Percentiles rank a stretch among this genome's conserved stretches.
Conservation (phyloP, 2,888 invertebrate genomes). For the Dolichomitus sp. region DNA sequence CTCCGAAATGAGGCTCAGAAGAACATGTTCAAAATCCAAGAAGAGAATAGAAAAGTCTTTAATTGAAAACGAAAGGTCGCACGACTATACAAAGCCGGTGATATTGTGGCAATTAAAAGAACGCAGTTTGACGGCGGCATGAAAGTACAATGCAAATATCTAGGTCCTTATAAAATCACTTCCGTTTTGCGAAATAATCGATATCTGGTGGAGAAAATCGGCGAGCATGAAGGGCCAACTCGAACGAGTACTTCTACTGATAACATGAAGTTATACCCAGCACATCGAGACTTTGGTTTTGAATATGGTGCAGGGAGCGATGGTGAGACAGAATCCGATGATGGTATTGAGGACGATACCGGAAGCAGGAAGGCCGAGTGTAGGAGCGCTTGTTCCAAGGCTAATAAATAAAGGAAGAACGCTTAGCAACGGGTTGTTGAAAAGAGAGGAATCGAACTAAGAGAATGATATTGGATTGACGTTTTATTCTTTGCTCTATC, state of each 20-base stretch:
- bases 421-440: no score
- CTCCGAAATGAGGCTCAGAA: constrained; percentile 38
- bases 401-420: no score
- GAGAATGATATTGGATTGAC: no score
- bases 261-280: background rate
- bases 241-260: background rate
- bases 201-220: background rate
- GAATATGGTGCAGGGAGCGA: no score
- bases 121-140: constrained; percentile 64
- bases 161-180: background rate
- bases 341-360: no score
- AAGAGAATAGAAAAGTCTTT: constrained; percentile 56
- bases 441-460: no score
- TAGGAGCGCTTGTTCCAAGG: no score
- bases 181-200: background rate
- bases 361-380: no score
- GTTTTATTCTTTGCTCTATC: no score
- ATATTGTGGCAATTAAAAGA: constrained; percentile 73
- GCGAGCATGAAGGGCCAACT: background rate
- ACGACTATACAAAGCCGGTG: constrained; percentile 64
- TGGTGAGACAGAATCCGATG: no score
- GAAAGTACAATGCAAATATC: background rate
- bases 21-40: constrained; percentile 39
- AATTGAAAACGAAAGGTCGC: constrained; percentile 52
- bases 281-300: background rate